These are phyloP conservation scores for Tribolium freemani DNA, from an alignment of 2,888 invertebrate genomes.

Conservation along the genomic window DNA sequence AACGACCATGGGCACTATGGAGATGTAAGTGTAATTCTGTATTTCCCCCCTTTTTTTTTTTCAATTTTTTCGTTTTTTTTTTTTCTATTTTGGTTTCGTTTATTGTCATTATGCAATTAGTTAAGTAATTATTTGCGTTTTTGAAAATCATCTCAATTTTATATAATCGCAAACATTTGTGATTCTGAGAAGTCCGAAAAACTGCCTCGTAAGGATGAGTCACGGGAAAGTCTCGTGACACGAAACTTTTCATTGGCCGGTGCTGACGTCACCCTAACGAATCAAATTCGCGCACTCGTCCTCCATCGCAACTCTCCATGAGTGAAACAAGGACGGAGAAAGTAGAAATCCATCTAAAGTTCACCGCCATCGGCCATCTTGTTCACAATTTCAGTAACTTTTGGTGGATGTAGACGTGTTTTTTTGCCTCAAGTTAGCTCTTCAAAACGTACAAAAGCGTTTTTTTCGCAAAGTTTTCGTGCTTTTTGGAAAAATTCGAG, in stretches of 20 bases:
- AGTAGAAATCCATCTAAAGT: conserved; percentile 23
- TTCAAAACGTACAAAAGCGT: too few relatives aligned
- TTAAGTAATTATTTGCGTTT: neutral
- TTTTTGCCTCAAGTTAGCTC: neutral
- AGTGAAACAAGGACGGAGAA: conserved; percentile 22
- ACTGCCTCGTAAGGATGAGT: conserved; percentile 42
- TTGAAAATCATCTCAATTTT: neutral
- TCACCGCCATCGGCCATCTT: conserved; percentile 36
- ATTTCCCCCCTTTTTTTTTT: too few relatives aligned
- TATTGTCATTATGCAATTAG: neutral
- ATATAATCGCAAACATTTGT: too few relatives aligned
- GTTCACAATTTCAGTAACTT: conserved; percentile 20
- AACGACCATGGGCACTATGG: conserved; percentile 31
- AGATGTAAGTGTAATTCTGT: conserved; percentile 39
- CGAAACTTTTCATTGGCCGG: conserved; percentile 26
- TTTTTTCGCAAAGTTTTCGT: neutral
- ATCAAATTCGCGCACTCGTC: conserved; percentile 18
- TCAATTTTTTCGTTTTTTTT: neutral
- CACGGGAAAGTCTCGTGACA: conserved; percentile 44
- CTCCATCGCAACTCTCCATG: neutral
- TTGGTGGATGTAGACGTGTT: conserved; percentile 11
- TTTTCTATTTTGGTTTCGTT: conserved; percentile 7
- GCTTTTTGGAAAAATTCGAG: neutral
- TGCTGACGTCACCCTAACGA: conserved; percentile 36
- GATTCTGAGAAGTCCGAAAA: conserved; percentile 18